Base-by-base conservation (phyloP, 2,113 vertebrate species). In the Megalops atlanticus region DNA sequence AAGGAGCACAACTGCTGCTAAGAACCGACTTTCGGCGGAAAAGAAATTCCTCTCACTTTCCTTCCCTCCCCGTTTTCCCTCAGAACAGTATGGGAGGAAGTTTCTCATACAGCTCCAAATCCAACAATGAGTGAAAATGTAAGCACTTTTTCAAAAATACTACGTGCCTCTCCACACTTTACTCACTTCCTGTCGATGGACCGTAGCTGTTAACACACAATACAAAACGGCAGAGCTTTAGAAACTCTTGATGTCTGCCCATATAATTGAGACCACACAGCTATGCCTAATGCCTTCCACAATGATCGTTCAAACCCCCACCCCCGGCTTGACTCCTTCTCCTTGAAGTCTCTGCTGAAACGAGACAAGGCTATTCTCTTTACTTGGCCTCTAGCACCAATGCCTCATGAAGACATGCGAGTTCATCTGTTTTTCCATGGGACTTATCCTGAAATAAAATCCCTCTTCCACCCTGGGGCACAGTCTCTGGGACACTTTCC, bases 191-290 rank as follows among this genome's bases (percentile, higher is more conserved):
- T 84, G 85, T 83, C 82, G 81, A 14, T 6, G 2, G 35, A 38
- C 33, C 18, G 33, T 83, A 74, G 79, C 84, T 83, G 85, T 90
- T 90, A 86, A 88, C 87, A 87, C 88, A 87, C 86, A 83, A 87
- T 49, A 87, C 85, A 85, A 47, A 73, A 82, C 86, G 54, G 82
- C 52, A 14, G 77, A 88, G 81, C 27, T 68, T 35, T 78, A 64
- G 24, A 43, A 80, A 89, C 88, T 90, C 90, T 86, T 86, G 85
- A 83, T 85, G 80, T 82, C 87, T 78, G 77, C 83, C 75, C 84
- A 85, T 89, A 15, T 4, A 64, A 77, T 81, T 43, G 31, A 82
- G 89, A 89, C 83, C 87, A 87, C 87, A 89, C 86, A 87, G 83
- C 83, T 68, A 41, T 80, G 76, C 47, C 52, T 3, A 76, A 74